phyloP scores from a whole-genome alignment of 1,140 invertebrate genomes.

The Sweltsa coloradensis region DNA sequence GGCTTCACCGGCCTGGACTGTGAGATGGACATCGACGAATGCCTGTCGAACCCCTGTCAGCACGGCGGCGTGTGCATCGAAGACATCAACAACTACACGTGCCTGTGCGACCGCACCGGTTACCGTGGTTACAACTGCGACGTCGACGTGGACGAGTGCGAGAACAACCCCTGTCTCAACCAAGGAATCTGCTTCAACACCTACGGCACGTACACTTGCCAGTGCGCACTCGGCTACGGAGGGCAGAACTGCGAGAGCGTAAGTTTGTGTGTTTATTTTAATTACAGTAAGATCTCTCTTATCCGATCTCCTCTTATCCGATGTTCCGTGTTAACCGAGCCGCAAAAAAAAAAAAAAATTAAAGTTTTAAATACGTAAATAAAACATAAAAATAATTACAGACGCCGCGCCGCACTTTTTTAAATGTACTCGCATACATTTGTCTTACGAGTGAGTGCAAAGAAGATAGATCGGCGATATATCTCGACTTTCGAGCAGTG shows the following conservation, averaged over 20 bases:
- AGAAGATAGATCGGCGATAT: too few relatives aligned
- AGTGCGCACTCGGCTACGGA: slow-evolving; percentile 69
- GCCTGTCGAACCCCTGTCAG: slow-evolving; percentile 57
- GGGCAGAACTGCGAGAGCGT: slow-evolving; percentile 63
- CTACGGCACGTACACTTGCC: slow-evolving; percentile 69
- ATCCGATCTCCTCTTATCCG: too few relatives aligned
- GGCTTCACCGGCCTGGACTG: slow-evolving; percentile 52
- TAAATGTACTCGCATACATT: too few relatives aligned
- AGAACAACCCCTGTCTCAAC: slow-evolving; percentile 57
- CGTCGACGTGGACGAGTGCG: slow-evolving; percentile 75
- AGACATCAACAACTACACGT: slow-evolving; percentile 63
- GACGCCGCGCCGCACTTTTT: too few relatives aligned
- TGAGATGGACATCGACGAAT: slow-evolving; percentile 58
- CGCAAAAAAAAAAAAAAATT: too few relatives aligned
- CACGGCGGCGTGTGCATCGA: slow-evolving; percentile 75
- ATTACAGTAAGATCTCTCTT: too few relatives aligned
- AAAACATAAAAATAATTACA: too few relatives aligned
- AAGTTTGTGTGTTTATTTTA: too few relatives aligned
- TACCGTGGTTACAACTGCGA: slow-evolving; percentile 71
- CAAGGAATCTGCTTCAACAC: slow-evolving; percentile 64
- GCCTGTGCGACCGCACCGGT: slow-evolving; percentile 54
- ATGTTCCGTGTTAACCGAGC: too few relatives aligned
- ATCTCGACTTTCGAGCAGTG: too few relatives aligned
- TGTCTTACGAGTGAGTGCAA: too few relatives aligned
- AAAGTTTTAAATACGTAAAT: too few relatives aligned